Evolutionary conservation across 2,797 vertebrate species (phyloP), one percentile per base, ranked within the genome.

Genomic region (Sparus aurata): DNA sequence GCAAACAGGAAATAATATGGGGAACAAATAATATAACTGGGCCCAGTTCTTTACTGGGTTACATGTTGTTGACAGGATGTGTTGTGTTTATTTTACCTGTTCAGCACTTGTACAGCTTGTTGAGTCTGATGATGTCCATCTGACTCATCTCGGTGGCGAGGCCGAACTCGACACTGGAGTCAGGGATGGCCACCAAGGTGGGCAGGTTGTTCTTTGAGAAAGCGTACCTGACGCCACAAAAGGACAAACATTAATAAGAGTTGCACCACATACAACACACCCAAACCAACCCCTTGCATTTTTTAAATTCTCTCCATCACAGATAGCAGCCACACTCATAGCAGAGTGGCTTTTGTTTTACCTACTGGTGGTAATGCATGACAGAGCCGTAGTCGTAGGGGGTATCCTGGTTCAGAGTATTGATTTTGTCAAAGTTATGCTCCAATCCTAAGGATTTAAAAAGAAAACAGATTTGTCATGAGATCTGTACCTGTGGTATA

Each of bases 161-260:
- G 17, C 89, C 89, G 15, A 91, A 84, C 30, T 74, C 3, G 20
- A 84, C 50, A 1, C 60, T 89, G 54, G 71, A 4, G 72, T 91
- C 73, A 13, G 89, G 89, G 57, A 85, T 77, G 9, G 87, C 84
- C 30, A 77, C 63, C 68, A 91, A 43, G 69, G 90, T 91, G 52
- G 89, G 84, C 80, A 70, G 52, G 58, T 71, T 78, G 74, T 89
- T 91, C 61, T 78, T 84, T n/a, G 89, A 91, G 84, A 91, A 91
- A n/a, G 87, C 87, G 2, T 75, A 84, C 60, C 89, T 91, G 59
- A 12, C 64, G 70, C 4, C 8, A 60, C 25, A 46, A 3, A 52
- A 2, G 25, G 22, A 22, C 12, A 34, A 49, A 38, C 15, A 9
- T 45, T 20, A 0, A 43, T 13, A 2, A 9, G 11, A 12, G 20